Percentiles rank a stretch among this genome's conserved stretches.
These are phyloP conservation scores for Caerostris extrusa DNA, from an alignment of 1,140 invertebrate species.

Conservation along the genomic window DNA sequence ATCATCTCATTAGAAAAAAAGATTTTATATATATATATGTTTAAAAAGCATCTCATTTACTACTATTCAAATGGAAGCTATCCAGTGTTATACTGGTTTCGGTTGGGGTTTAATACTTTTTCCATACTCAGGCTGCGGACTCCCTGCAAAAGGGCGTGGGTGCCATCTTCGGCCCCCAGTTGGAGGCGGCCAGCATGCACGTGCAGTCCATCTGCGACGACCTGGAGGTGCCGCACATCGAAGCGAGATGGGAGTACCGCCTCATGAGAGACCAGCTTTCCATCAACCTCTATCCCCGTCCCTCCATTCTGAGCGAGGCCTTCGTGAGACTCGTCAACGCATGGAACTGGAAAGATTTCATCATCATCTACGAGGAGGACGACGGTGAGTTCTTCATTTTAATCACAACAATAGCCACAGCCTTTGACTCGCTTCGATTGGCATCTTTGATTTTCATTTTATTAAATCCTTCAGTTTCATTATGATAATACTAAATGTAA, in stretches of 20 bases:
- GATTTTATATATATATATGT: no score
- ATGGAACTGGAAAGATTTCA: conserved; percentile 95
- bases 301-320: conserved; percentile 89
- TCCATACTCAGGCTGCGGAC: conserved; percentile 89
- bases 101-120: not conserved
- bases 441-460: no score
- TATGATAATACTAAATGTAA: no score
- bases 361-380: conserved; percentile 97
- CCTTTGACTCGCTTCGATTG: no score
- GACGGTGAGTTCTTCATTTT: conserved; percentile 86
- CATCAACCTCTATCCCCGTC: conserved; percentile 96
- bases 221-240: conserved; percentile 96
- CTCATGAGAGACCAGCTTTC: conserved; percentile 91
- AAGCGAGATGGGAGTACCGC: conserved; percentile 94
- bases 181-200: conserved; percentile 92
- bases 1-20: no score
- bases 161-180: conserved; percentile 96
- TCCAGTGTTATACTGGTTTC: no score
- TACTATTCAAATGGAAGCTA: no score
- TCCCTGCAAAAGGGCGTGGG: conserved; percentile 92
- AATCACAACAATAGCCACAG: no score
- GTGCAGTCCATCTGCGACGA: conserved; percentile 97
- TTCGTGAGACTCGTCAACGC: conserved; percentile 93
- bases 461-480: no score
- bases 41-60: no score